These are phyloP conservation scores for Megamerina dolium DNA, from an alignment of 2,888 invertebrate species.

Conservation along the genomic window DNA sequence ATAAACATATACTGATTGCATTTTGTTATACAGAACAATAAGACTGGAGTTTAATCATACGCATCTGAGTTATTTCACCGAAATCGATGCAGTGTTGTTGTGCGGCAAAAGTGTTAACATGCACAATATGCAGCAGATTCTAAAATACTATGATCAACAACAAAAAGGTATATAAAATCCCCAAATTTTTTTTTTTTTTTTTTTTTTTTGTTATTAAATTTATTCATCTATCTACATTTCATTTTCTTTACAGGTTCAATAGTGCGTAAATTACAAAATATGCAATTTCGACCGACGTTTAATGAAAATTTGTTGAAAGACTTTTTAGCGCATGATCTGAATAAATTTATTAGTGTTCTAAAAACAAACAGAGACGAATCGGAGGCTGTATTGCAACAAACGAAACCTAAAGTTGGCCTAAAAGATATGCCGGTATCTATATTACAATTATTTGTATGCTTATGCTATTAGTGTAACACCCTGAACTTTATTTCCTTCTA, in stretches of 20 bases:
- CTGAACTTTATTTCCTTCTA: conserved; percentile 48
- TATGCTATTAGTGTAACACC: too few species aligned
- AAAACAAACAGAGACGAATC: conserved; percentile 11
- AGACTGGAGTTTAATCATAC: conserved; percentile 83
- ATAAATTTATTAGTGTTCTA: conserved; percentile 35
- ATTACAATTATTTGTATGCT: conserved; percentile 3
- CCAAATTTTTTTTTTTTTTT: not conserved
- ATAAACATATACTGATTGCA: conserved; percentile 13
- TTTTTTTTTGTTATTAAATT: too few species aligned
- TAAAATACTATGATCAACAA: conserved; percentile 27
- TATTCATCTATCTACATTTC: not conserved
- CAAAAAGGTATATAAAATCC: conserved; percentile 21
- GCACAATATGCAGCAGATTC: conserved; percentile 30
- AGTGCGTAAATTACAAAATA: conserved; percentile 40
- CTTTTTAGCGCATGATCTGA: conserved; percentile 44
- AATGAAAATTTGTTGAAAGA: conserved; percentile 38
- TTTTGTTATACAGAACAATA: conserved; percentile 55
- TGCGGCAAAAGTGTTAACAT: conserved; percentile 56
- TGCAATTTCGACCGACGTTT: conserved; percentile 42
- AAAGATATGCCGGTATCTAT: conserved; percentile 47
- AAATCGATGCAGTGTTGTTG: conserved; percentile 77
- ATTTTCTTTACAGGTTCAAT: conserved; percentile 32
- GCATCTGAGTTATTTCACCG: conserved; percentile 76
- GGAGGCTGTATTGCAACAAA: conserved; percentile 10
- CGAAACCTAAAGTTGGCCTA: conserved; percentile 22